Base-by-base conservation (phyloP, 1,140 invertebrate species). In the Himalopsyche phryganea region DNA sequence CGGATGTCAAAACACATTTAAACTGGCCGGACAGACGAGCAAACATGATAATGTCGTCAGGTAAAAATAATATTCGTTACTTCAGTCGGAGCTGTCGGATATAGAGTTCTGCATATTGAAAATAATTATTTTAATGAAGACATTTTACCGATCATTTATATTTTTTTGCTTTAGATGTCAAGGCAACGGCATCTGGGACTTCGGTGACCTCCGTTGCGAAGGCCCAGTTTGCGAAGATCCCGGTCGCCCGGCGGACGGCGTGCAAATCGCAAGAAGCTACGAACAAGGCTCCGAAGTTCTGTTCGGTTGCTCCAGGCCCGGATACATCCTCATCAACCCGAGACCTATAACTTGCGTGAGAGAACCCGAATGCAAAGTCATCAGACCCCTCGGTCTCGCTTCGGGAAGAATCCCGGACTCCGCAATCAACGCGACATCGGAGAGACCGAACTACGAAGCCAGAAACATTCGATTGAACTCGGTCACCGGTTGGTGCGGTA, bases 161-260 rank as follows among this genome's bases (percentile, higher is more conserved):
- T n/a, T n/a, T n/a, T n/a, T n/a, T n/a, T n/a, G n/a, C n/a, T 58
- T 9, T 46, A 70, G 82, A 48, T 98, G 95, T 74, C 88, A 91
- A 77, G 86, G 86, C 1, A 94, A 94, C 70, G 92, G 91, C 6
- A 87, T 92, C 47, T 98, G 96, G 96, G 96, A 98, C 76, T 96
- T 98, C 74, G 95, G 95, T 7, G 92, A 97, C 73, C 78, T 98
- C 13, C 81, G 93, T 44, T 98, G 96, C 69, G 94, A 97, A 80
- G 94, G 94, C 52, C 93, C 94, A 15, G 93, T 96, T 1, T 98
- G 95, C 71, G 87, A 91, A 72, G 95, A 98, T 79, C 96, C 96
- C 1, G 93, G 94, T 1, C 81, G 93, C 65, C 95, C 96, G 1
- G 86, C 89, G 54, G 94, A 96, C 79, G 95, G 95, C 15, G 81